Conservation (phyloP, 1,140 invertebrate species). For the Achroia grisella region DNA sequence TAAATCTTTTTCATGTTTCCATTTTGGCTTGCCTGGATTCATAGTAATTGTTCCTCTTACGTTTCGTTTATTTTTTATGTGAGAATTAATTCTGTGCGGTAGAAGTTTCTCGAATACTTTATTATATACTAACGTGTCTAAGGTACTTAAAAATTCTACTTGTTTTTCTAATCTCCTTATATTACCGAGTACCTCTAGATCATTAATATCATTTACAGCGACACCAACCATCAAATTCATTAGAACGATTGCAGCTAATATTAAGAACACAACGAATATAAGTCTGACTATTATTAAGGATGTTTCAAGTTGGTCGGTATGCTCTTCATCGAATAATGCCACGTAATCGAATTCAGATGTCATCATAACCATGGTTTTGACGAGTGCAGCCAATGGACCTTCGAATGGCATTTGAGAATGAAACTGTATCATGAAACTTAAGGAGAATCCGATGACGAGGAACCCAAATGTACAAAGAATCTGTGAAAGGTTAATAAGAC, state of each 20-base stretch:
- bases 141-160: conserved; percentile 60
- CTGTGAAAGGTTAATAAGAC: conserved; percentile 42
- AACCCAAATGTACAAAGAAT: conserved; percentile 66
- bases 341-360: conserved; percentile 74
- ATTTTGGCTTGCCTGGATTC: conserved; percentile 46
- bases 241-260: conserved; percentile 78
- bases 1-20: conserved; percentile 39
- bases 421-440: conserved; percentile 74
- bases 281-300: conserved; percentile 61
- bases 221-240: conserved; percentile 79
- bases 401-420: conserved; percentile 57
- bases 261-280: conserved; percentile 76
- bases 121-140: conserved; percentile 58
- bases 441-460: conserved; percentile 72
- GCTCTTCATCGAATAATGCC: conserved; percentile 52
- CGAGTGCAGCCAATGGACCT: conserved; percentile 61
- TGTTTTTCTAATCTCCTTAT: conserved; percentile 62
- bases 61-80: conserved; percentile 41
- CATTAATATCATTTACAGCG: conserved; percentile 78
- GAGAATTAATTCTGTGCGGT: conserved; percentile 33
- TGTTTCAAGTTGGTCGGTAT: conserved; percentile 36
- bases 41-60: conserved; percentile 33
- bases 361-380: conserved; percentile 76
- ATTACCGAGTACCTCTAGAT: conserved; percentile 73
- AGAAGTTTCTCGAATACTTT: conserved; percentile 41